These are phyloP conservation scores for Podilymbus podiceps DNA, from an alignment of 2,113 vertebrate species.

Conservation along the genomic window DNA sequence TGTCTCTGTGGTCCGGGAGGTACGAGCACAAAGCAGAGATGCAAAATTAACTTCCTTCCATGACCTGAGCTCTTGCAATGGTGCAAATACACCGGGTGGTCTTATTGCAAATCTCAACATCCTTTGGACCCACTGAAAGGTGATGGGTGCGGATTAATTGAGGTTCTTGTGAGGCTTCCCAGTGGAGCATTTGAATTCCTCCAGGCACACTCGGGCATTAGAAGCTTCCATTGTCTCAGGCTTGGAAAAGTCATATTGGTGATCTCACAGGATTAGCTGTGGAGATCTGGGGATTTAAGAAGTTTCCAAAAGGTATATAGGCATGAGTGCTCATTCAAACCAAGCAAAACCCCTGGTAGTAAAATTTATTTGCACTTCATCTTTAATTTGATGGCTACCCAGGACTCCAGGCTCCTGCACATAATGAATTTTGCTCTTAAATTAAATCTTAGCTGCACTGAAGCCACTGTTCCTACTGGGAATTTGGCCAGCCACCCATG, in stretches of 20 bases:
- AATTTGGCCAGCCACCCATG: neutral
- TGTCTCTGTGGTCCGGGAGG: neutral
- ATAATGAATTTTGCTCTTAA: neutral
- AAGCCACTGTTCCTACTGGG: neutral
- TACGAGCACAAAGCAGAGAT: neutral
- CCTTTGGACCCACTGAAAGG: neutral
- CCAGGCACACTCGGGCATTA: neutral
- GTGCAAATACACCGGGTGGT: neutral
- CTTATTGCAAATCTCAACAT: neutral
- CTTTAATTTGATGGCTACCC: neutral
- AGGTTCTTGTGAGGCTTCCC: neutral
- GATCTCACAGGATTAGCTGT: neutral
- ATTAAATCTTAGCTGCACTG: neutral
- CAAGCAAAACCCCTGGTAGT: neutral
- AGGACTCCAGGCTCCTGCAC: neutral
- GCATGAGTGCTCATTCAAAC: neutral
- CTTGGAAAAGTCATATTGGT: no score
- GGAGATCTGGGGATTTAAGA: neutral
- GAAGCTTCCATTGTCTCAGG: neutral
- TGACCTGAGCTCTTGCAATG: neutral
- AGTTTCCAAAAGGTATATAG: neutral
- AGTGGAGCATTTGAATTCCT: neutral
- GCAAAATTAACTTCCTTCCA: neutral
- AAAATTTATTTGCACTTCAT: neutral
- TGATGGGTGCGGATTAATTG: neutral